Conservation (phyloP, 2,113 vertebrate genomes). For the Callithrix jacchus region DNA sequence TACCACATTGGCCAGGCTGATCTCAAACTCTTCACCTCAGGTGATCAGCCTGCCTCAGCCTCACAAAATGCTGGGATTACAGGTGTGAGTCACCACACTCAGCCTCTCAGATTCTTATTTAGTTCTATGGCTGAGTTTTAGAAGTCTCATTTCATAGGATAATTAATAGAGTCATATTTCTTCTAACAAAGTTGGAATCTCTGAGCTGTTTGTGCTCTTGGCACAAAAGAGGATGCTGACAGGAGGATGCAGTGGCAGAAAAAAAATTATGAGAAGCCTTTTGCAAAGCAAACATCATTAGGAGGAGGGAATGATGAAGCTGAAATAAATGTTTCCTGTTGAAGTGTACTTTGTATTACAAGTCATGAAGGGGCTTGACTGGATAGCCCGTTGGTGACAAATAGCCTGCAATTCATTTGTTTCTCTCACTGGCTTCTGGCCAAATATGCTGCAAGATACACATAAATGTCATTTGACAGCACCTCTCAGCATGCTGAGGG, state of each 20-base stretch:
- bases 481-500: background rate
- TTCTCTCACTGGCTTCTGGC: background rate
- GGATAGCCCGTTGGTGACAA: background rate
- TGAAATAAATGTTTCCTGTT: conserved; percentile 30
- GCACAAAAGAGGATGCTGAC: background rate
- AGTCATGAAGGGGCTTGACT: background rate
- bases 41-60: too few species aligned
- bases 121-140: background rate
- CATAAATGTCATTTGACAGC: background rate
- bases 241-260: background rate
- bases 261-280: conserved; percentile 17
- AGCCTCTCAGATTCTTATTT: background rate
- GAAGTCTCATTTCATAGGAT: background rate
- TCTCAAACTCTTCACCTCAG: too few species aligned
- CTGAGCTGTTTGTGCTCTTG: background rate
- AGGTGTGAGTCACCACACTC: too few species aligned
- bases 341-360: background rate
- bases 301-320: background rate
- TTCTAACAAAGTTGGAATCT: background rate
- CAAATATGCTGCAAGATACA: background rate
- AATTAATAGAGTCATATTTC: conserved; percentile 14
- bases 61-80: too few species aligned
- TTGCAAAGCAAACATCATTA: conserved; percentile 40
- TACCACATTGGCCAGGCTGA: too few species aligned
- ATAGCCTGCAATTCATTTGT: background rate